Base-by-base conservation (phyloP, 92 coral and sea anemone species). In the Epizoanthus rinbou region DNA sequence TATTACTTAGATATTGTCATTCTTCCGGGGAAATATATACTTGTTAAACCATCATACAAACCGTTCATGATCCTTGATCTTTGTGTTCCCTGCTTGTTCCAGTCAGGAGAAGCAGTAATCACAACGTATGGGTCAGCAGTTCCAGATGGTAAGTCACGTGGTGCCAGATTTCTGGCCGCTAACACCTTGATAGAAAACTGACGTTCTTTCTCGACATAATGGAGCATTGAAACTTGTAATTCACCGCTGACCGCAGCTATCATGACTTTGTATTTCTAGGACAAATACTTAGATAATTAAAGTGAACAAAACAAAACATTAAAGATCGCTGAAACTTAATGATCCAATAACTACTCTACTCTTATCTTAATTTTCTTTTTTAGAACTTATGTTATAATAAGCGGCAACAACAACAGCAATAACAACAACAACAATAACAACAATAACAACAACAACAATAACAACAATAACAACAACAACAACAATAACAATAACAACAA, bases 141-240 rank as follows among this genome's bases (percentile, higher is more conserved):
- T 24, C 87, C 83, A 23, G 87, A 73, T 31, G 91, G 89, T 19
- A 82, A 75, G 64, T 93, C 98, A 24, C 94, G 88, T 37, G 89
- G 87, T 0, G 94, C 84, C 6, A 93, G 87, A 81, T 89, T 84
- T 57, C 95, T 92, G 6, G 91, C 98, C 43, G 59, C 80, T n/a
- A 89, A 71, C 25, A 93, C 88, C 45, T 92, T 92, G 76, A 93
- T 28, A 7, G 71, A 79, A 50, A 93, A 86, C 69, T 80, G 69
- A 28, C 85, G 84, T 41, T 75, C 87, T 57, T 19, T 85, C 23
- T 35, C 79, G 22, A 89, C 95, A 68, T 86, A 93, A 64, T 85
- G 88, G 25, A 91, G 89, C 98, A 93, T 93, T 66, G 98, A 85
- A 18, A 93, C 85, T 86, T 89, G 82, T 45, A 93, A 62, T 41